Base-by-base conservation (phyloP, 2,797 vertebrate species). In the Oryzias dopingdopingensis region DNA sequence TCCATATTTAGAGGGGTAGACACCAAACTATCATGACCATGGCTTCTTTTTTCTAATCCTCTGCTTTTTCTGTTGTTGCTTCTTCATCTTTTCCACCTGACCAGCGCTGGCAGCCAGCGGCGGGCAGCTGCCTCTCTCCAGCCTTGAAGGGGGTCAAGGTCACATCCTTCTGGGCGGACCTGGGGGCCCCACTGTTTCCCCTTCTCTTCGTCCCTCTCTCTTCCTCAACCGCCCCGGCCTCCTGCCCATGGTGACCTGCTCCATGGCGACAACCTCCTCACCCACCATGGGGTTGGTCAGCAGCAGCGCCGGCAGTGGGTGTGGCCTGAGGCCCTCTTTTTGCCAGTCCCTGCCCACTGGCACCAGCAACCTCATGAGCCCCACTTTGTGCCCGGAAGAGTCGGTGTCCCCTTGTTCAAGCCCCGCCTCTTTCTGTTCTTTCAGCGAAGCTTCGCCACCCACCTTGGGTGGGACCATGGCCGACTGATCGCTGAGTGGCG, bases 221-320 rank as follows among this genome's bases (percentile, higher is more conserved):
- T 96, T 96, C 92, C 88, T 96, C 80, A 96, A 94, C 88, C 94
- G 88, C 3, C 92, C 93, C 3, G 88, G 92, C 60, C 91, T 96
- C 74, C 90, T 95, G 76, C 92, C 89, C 52, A 82, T 92, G 85
- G 82, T 83, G 54, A 77, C 92, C 43, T 77, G 87, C 76, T 80
- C 84, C 52, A 81, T 92, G 86, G 78, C 51, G 1, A 76, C 91
- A 0, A 81, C 86, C 41, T 85, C 86, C 45, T 46, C 79, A 7
- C 58, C 90, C 0, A 76, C 88, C 44, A 86, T 92, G 67, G 92
- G 90, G 57, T 83, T 94, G 79, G 73, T 93, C 59, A 92, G 92
- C 0, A 79, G 70, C 16, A 3, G 37, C 18, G 29, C 59, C 1
- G 47, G 50, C 14, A 52, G 52, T 2, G 80, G 22, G 73, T 76